These are phyloP conservation scores for Ptychoptera contaminata DNA, from an alignment of 2,888 invertebrate species.

Conservation along the genomic window DNA sequence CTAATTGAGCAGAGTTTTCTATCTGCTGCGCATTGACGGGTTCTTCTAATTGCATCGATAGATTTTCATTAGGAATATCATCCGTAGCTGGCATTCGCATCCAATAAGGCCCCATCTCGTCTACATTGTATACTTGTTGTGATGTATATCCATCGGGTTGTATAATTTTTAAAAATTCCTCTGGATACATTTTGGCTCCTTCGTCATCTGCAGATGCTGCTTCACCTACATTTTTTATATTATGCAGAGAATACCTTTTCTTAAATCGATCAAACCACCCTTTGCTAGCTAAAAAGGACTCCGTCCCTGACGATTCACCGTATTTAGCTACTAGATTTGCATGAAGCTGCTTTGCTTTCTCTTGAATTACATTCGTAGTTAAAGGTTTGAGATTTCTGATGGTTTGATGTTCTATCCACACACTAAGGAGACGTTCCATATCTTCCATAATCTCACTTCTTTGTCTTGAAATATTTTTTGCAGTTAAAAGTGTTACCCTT, in stretches of 20 bases:
- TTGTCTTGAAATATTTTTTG: not conserved
- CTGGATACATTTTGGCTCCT: not conserved
- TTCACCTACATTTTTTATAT: constrained; percentile 1
- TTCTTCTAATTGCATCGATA: not conserved
- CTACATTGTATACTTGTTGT: constrained; percentile 1
- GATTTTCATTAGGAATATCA: constrained; percentile 1
- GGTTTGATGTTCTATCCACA: constrained; percentile 1
- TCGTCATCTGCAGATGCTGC: constrained; percentile 1
- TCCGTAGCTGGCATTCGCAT: not conserved
- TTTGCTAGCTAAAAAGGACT: not conserved
- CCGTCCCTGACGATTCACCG: not conserved
- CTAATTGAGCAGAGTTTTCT: not conserved
- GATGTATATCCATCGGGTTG: not conserved
- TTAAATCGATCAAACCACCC: constrained; percentile 1
- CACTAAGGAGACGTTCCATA: not conserved
- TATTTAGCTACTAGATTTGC: not conserved
- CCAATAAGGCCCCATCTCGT: not conserved
- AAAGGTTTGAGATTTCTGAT: not conserved
- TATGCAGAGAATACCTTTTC: not conserved
- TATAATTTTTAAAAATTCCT: not conserved
- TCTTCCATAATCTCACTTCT: not conserved
- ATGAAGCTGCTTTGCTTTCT: not conserved
- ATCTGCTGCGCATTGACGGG: not conserved
- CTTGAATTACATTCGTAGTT: not conserved
- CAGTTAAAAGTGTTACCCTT: not conserved